phyloP scores from a whole-genome alignment of 1,140 invertebrate species.

The Aricia agestis region DNA sequence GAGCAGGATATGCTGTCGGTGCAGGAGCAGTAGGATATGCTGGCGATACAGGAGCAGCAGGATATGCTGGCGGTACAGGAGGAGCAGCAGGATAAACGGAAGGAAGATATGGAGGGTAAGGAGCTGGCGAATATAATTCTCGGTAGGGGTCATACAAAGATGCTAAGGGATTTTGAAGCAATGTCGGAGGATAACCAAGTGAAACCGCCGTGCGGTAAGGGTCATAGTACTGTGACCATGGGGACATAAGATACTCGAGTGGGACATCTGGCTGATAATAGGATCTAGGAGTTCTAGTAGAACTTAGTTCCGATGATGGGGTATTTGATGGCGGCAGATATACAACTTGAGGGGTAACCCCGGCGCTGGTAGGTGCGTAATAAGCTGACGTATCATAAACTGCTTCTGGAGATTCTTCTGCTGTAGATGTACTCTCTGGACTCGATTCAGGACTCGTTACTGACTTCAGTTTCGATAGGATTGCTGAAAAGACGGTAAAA shows the following conservation, averaged over 20 bases:
- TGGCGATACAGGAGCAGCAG: too few species aligned
- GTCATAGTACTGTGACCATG: conserved; percentile 34
- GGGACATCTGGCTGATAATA: background rate
- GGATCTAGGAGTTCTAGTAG: background rate
- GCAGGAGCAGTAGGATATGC: background rate
- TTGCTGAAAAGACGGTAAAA: conserved; percentile 24
- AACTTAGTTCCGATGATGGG: background rate
- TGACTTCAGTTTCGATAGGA: conserved; percentile 29
- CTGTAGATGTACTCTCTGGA: conserved; percentile 16
- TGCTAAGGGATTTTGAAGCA: background rate
- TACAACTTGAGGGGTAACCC: conserved; percentile 38
- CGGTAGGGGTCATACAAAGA: background rate
- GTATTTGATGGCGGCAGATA: conserved; percentile 35
- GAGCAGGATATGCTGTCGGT: background rate
- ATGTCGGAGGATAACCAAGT: background rate
- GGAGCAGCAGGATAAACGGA: background rate
- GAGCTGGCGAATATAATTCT: background rate
- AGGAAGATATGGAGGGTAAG: background rate
- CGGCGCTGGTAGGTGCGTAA: conserved; percentile 26
- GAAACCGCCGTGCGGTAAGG: conserved; percentile 17
- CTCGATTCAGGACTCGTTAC: conserved; percentile 21
- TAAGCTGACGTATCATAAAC: conserved; percentile 37
- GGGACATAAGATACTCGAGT: conserved; percentile 20
- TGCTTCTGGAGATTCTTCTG: conserved; percentile 31
- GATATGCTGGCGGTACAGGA: background rate